Conservation (phyloP, 2,888 invertebrate genomes). For the Mechanitis mazaeus region DNA sequence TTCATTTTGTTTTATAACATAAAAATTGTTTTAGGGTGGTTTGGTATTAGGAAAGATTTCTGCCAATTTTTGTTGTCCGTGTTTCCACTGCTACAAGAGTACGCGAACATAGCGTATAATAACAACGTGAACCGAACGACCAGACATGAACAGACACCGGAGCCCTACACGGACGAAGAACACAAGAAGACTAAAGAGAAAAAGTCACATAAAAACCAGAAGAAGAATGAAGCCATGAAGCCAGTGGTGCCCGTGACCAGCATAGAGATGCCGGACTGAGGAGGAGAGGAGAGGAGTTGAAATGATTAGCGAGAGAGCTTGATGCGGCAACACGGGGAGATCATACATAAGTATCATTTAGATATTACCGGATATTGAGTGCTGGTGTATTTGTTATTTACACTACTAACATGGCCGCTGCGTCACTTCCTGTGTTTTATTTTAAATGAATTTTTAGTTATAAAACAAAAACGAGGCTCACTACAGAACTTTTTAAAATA, state of each 20-base stretch:
- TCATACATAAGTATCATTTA: constrained; percentile 39
- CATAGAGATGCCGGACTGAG: constrained; percentile 94
- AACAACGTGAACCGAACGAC: constrained; percentile 71
- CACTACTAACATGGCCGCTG: too few species aligned
- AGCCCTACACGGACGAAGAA: constrained; percentile 68
- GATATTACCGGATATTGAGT: constrained; percentile 28
- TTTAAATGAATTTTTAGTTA: too few species aligned
- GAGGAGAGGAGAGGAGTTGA: constrained; percentile 46
- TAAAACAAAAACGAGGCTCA: too few species aligned
- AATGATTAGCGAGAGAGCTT: constrained; percentile 33
- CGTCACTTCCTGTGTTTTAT: too few species aligned
- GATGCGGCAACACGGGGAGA: constrained; percentile 64
- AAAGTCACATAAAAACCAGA: constrained; percentile 79
- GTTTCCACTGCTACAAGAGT: constrained; percentile 97
- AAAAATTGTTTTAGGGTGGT: constrained; percentile 89
- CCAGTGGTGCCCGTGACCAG: constrained; percentile 92
- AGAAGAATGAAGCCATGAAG: constrained; percentile 87
- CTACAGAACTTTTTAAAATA: too few species aligned
- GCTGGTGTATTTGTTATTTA: constrained; percentile 20
- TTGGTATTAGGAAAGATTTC: constrained; percentile 98
- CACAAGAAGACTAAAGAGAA: constrained; percentile 71
- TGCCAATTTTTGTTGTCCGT: constrained; percentile 96
- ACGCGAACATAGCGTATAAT: constrained; percentile 98
- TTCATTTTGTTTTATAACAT: too few species aligned
- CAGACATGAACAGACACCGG: constrained; percentile 56